These are phyloP conservation scores for Lasioglossum zephyrum DNA, from an alignment of 2,888 invertebrate genomes.

Conservation along the genomic window DNA sequence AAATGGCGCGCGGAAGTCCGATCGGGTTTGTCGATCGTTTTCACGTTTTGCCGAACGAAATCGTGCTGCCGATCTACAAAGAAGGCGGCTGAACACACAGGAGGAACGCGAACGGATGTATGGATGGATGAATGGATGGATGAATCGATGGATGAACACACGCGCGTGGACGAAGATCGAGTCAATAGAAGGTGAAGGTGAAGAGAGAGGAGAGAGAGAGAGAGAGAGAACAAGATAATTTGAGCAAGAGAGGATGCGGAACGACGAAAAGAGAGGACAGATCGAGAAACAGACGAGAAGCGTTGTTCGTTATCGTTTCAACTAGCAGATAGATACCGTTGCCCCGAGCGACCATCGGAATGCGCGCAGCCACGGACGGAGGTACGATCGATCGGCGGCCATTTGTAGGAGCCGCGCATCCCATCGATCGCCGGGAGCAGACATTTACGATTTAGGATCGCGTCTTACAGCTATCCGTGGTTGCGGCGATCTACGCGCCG, in stretches of 20 bases:
- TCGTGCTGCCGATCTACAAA: not conserved
- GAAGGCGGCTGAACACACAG: constrained; percentile 16
- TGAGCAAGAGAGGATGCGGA: not conserved
- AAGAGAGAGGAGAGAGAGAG: not conserved
- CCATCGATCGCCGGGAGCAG: constrained; percentile 16
- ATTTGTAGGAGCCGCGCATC: constrained; percentile 17
- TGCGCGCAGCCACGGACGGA: constrained; percentile 20
- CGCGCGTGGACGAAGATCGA: not conserved
- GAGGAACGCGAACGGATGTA: not conserved
- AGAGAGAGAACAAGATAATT: not conserved
- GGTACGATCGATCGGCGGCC: constrained; percentile 20
- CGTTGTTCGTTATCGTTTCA: constrained; percentile 10
- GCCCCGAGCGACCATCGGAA: constrained; percentile 21
- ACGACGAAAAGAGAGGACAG: not conserved
- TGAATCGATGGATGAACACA: constrained; percentile 11
- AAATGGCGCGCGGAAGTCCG: constrained; percentile 48
- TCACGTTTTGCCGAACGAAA: not conserved
- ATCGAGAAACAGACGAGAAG: not conserved
- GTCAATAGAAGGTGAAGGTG: not conserved
- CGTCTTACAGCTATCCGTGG: constrained; percentile 27
- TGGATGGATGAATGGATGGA: constrained; percentile 16
- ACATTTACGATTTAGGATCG: constrained; percentile 14
- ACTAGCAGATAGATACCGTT: not conserved
- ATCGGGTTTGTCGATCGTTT: constrained; percentile 46
- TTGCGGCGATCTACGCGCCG: constrained; percentile 53